Percentiles rank a stretch among this genome's conserved stretches.
Evolutionary conservation across 2,888 invertebrate species (phyloP).

Genomic region (Chrysodeixis includens): DNA sequence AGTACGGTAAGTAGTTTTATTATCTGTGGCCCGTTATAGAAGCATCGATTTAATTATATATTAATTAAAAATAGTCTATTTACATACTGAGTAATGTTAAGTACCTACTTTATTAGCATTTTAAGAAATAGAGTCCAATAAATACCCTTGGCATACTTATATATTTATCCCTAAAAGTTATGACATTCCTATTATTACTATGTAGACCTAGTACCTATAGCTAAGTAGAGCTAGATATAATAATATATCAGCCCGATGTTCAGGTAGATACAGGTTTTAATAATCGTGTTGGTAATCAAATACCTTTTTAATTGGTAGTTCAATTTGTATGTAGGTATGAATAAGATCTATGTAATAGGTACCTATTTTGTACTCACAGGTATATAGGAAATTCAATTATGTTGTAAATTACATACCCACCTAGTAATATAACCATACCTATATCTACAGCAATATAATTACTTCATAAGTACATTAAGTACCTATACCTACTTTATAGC

Average conservation of each 20-base stretch:
- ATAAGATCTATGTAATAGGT: not conserved
- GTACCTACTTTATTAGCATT: no score
- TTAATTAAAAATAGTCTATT: not conserved
- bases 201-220: no score
- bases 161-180: no score
- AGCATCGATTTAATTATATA: not conserved
- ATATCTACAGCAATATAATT: not conserved
- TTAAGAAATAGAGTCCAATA: no score
- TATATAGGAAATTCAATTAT: no score
- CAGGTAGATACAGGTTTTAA: no score
- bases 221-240: no score
- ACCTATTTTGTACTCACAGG: no score
- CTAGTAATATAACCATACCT: not conserved
- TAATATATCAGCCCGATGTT: no score
- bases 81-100: no score
- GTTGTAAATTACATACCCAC: not conserved
- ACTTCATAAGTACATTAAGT: not conserved
- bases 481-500: not conserved
- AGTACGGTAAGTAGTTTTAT: not conserved
- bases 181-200: no score
- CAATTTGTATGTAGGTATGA: not conserved
- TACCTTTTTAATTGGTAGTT: not conserved
- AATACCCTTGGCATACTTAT: no score
- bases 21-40: not conserved
- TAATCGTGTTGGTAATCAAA: not conserved